These are phyloP conservation scores for Origma solitaria DNA, from an alignment of 2,113 vertebrate species.

Conservation along the genomic window DNA sequence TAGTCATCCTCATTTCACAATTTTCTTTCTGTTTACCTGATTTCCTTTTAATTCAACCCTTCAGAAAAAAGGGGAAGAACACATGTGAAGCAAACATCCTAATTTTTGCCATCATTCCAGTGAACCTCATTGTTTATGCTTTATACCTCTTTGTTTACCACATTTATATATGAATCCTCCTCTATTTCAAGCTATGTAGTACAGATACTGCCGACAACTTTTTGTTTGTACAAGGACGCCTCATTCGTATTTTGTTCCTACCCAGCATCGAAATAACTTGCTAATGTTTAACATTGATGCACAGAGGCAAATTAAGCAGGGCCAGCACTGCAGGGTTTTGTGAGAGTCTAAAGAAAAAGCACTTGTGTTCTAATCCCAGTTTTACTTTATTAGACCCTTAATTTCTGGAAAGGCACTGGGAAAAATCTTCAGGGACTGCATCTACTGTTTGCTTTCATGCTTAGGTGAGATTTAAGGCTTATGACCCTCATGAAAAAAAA, in stretches of 20 bases:
- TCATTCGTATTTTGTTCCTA: not conserved
- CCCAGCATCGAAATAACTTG: not conserved
- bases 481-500: not conserved
- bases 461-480: not conserved
- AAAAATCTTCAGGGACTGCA: not conserved
- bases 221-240: not conserved
- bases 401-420: not conserved
- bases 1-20: not conserved
- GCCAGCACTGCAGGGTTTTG: not conserved
- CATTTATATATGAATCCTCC: not conserved
- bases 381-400: not conserved
- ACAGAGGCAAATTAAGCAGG: not conserved
- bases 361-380: not conserved
- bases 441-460: not conserved
- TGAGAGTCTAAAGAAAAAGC: not conserved
- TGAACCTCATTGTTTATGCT: not conserved
- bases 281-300: not conserved
- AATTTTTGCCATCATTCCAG: not conserved
- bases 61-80: not conserved
- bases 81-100: not conserved
- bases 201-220: not conserved
- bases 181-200: not conserved
- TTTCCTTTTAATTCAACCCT: not conserved
- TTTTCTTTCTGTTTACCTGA: not conserved
- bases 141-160: not conserved